phyloP scores from a whole-genome alignment of 2,113 vertebrate species.

The Tenebrosternarchus preto region DNA sequence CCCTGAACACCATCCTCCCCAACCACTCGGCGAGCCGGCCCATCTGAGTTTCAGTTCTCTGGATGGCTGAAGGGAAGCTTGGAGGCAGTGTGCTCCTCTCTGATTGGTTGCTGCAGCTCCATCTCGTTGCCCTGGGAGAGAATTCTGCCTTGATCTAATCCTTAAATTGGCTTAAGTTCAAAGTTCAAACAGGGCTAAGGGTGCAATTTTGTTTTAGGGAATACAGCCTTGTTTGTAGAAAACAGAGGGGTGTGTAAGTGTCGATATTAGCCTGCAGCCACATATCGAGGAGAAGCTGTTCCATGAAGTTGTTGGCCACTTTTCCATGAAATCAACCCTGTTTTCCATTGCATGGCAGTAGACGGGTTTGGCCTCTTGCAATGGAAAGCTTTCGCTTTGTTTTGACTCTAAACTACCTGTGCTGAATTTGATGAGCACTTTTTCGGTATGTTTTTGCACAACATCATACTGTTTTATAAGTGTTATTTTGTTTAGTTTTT shows the following conservation, averaged over 20 bases:
- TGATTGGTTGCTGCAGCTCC: constrained; percentile 45
- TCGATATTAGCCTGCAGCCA: constrained; percentile 26
- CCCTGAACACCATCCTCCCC: constrained; percentile 47
- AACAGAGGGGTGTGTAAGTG: constrained; percentile 58
- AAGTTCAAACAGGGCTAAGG: constrained; percentile 13
- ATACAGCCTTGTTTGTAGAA: constrained; percentile 56
- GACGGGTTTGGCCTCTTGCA: constrained; percentile 57
- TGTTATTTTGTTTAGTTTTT: background rate
- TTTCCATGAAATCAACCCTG: constrained; percentile 55
- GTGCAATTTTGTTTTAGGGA: constrained; percentile 46
- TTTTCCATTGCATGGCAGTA: constrained; percentile 35
- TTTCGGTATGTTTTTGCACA: background rate
- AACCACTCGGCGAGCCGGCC: too few relatives aligned
- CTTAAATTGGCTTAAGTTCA: constrained; percentile 26
- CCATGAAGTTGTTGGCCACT: background rate
- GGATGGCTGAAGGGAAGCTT: constrained; percentile 29
- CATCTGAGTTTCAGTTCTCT: constrained; percentile 42
- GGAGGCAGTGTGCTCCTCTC: constrained; percentile 19
- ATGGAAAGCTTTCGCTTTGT: constrained; percentile 71
- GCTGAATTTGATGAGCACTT: constrained; percentile 63
- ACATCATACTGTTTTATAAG: constrained; percentile 7
- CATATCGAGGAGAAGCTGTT: background rate
- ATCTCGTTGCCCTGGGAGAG: constrained; percentile 30
- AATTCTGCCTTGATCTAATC: constrained; percentile 38
- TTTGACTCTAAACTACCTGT: constrained; percentile 69